Evolutionary conservation across 2,888 invertebrate genomes (phyloP).

Genomic region (Pollenia angustigena): DNA sequence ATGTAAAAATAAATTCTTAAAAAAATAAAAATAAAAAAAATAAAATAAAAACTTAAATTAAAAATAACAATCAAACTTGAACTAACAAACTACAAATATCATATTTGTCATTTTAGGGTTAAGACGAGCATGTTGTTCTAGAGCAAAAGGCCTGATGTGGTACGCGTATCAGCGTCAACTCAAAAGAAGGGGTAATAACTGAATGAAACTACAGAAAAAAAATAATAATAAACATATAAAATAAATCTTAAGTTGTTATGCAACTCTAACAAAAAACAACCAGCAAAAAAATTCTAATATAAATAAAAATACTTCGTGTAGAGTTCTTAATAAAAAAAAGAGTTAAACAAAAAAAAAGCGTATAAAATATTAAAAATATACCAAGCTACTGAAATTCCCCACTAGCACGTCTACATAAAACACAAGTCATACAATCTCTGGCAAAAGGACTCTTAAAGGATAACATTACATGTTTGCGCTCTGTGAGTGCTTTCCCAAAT

Average conservation of each 20-base stretch:
- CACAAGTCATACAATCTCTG: neutral
- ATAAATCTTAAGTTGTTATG: slow-evolving; percentile 56
- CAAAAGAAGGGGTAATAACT: neutral
- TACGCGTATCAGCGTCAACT: slow-evolving; percentile 25
- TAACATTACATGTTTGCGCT: neutral
- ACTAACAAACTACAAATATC: slow-evolving; percentile 36
- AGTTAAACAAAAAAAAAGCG: neutral
- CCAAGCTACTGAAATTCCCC: slow-evolving; percentile 9
- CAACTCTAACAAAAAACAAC: slow-evolving; percentile 12
- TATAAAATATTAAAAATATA: neutral
- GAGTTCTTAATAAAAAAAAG: neutral
- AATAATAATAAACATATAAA: slow-evolving; percentile 41
- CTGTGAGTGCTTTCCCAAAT: slow-evolving; percentile 12
- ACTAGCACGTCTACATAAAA: slow-evolving; percentile 20
- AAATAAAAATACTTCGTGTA: slow-evolving; percentile 40
- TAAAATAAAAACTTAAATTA: neutral
- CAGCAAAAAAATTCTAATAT: slow-evolving; percentile 35
- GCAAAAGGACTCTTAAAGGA: slow-evolving; percentile 13
- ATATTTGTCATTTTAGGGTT: slow-evolving; percentile 55
- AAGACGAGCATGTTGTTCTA: slow-evolving; percentile 16
- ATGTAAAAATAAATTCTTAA: neutral
- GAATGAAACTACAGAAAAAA: slow-evolving; percentile 27
- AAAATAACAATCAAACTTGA: neutral
- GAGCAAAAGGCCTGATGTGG: neutral
- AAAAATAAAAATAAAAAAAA: neutral